phyloP scores from a whole-genome alignment of 2,113 vertebrate species.

The Ictalurus punctatus region DNA sequence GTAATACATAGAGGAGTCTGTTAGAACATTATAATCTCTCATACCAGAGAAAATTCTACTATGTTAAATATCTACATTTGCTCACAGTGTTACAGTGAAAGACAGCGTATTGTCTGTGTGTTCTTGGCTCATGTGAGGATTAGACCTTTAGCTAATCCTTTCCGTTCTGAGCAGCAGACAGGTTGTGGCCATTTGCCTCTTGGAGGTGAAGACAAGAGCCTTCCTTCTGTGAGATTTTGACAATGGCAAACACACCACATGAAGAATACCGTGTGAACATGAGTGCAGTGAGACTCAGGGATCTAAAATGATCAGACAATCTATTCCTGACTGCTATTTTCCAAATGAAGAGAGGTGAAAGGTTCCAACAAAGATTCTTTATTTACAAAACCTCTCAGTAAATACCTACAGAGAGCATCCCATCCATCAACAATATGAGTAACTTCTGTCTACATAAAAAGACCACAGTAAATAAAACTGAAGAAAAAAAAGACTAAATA shows the following conservation, averaged over 20 bases:
- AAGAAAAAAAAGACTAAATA: not conserved
- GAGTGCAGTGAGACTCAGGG: not conserved
- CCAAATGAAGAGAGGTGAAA: not conserved
- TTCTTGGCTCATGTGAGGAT: not conserved
- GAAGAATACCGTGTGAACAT: not conserved
- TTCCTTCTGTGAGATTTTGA: not conserved
- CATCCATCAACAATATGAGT: conserved; percentile 12
- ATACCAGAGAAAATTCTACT: not conserved
- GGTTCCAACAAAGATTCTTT: conserved; percentile 46
- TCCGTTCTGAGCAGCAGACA: not conserved
- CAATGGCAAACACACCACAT: not conserved
- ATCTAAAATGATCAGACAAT: not conserved
- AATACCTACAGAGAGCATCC: not conserved
- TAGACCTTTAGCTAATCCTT: not conserved
- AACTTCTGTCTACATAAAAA: conserved; percentile 33
- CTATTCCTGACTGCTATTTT: not conserved
- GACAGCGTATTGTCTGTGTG: not conserved
- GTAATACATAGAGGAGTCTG: not conserved
- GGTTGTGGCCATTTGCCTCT: not conserved
- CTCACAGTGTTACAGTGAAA: not conserved
- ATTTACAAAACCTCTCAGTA: conserved; percentile 53
- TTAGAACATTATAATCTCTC: not conserved
- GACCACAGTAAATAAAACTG: conserved; percentile 30
- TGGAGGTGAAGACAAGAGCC: not conserved
- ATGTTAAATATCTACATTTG: not conserved